A percentile compares a stretch with the other conserved stretches of the same genome.
Conservation (phyloP, 1,140 invertebrate species). For the Kradibia gibbosae region DNA sequence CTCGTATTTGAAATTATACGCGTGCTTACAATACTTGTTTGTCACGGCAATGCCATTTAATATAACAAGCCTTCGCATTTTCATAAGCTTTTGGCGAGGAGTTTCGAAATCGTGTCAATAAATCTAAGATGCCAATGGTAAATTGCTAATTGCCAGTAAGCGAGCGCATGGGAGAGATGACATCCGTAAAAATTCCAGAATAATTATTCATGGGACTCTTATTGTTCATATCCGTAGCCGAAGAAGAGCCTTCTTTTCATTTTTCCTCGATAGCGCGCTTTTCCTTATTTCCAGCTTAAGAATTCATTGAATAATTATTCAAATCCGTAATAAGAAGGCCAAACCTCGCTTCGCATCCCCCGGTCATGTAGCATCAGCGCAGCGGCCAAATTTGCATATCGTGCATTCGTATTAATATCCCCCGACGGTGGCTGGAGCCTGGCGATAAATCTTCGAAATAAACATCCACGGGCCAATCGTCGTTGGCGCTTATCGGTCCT, state of each 20-base stretch:
- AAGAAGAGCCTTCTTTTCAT: not conserved
- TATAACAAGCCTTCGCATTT: too few relatives aligned
- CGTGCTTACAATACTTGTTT: too few relatives aligned
- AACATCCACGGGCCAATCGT: not conserved
- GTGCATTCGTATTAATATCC: not conserved
- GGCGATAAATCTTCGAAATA: not conserved
- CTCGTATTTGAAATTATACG: too few relatives aligned
- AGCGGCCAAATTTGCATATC: not conserved
- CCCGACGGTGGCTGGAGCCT: not conserved
- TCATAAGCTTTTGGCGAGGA: too few relatives aligned
- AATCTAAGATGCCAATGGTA: too few relatives aligned
- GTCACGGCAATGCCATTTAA: too few relatives aligned
- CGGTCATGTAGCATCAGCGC: too few relatives aligned
- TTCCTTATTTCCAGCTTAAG: not conserved
- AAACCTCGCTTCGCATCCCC: not conserved
- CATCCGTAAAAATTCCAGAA: not conserved
- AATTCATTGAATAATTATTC: constrained; percentile 20
- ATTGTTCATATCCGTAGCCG: not conserved
- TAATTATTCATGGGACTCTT: not conserved
- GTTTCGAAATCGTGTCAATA: too few relatives aligned
- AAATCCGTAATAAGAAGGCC: not conserved
- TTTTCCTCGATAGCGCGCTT: not conserved
- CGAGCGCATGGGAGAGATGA: too few relatives aligned
- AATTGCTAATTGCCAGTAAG: too few relatives aligned
- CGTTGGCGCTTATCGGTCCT: too few relatives aligned